These are phyloP conservation scores for Oophaga sylvatica DNA, from an alignment of 2,797 vertebrate genomes.

Conservation along the genomic window DNA sequence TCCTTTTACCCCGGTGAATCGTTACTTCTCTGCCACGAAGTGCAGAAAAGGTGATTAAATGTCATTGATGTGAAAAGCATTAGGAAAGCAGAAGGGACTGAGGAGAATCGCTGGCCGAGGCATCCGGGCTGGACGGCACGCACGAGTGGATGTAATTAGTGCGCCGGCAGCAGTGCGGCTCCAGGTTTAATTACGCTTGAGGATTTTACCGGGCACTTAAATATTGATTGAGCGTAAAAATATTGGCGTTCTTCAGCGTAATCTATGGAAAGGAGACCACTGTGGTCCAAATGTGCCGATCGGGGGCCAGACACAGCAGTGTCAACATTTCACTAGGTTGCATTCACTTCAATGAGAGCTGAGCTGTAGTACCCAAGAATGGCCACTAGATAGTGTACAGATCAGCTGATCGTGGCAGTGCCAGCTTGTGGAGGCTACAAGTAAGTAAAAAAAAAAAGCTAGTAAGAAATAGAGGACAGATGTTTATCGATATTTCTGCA, in stretches of 20 bases:
- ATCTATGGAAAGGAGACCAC: constrained; percentile 6
- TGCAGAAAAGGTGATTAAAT: constrained; percentile 38
- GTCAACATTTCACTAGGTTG: neutral
- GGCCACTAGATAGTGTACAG: no score
- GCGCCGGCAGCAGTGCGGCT: constrained; percentile 38
- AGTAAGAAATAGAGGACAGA: no score
- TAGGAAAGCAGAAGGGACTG: neutral
- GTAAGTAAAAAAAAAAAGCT: no score
- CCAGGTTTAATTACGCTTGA: constrained; percentile 44
- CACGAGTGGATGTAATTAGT: constrained; percentile 2
- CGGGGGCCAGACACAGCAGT: neutral
- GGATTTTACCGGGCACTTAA: constrained; percentile 36
- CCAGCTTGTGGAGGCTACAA: no score
- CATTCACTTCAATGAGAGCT: no score
- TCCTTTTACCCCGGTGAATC: constrained; percentile 19
- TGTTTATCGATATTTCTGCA: no score
- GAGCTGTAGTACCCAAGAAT: no score
- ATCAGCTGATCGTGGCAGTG: no score
- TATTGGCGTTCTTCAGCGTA: constrained; percentile 16
- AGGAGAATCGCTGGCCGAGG: constrained; percentile 21
- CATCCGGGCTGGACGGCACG: neutral
- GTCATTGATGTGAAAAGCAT: constrained; percentile 43
- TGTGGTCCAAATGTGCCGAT: neutral
- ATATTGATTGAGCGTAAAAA: constrained; percentile 43
- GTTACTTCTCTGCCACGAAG: constrained; percentile 34